phyloP scores from a whole-genome alignment of 1,140 invertebrate genomes.

The Chironomus tepperi region DNA sequence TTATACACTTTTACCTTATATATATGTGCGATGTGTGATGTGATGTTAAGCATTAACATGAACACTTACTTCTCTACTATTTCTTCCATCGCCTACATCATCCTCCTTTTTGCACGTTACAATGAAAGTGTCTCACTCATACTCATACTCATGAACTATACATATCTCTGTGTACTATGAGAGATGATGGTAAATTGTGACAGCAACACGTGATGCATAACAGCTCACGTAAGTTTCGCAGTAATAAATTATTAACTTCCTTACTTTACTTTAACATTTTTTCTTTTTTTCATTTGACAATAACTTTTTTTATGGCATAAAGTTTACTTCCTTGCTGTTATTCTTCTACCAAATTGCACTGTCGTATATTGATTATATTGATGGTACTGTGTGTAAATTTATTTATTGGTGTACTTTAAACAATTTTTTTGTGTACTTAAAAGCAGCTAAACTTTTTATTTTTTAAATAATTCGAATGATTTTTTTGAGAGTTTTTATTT shows the following conservation, averaged over 20 bases:
- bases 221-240: slow-evolving; percentile 11
- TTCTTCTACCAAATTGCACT: too few species aligned
- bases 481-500: background rate
- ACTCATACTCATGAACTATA: background rate
- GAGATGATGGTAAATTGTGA: slow-evolving; percentile 4
- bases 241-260: slow-evolving; percentile 14
- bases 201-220: slow-evolving; percentile 11
- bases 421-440: background rate
- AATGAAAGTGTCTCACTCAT: slow-evolving; percentile 12
- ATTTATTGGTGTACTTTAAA: slow-evolving; percentile 8
- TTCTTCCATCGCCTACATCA: too few species aligned
- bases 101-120: background rate
- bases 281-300: background rate
- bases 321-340: too few species aligned
- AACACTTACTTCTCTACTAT: background rate
- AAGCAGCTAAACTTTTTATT: background rate
- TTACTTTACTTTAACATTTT: background rate
- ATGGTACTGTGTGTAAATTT: background rate
- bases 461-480: background rate
- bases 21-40: slow-evolving; percentile 6
- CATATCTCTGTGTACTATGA: background rate
- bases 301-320: too few species aligned
- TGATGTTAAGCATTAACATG: slow-evolving; percentile 8
- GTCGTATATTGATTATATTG: too few species aligned
- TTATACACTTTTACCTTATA: background rate